Conservation (phyloP, 1,140 invertebrate species). For the Drosophila pandora region DNA sequence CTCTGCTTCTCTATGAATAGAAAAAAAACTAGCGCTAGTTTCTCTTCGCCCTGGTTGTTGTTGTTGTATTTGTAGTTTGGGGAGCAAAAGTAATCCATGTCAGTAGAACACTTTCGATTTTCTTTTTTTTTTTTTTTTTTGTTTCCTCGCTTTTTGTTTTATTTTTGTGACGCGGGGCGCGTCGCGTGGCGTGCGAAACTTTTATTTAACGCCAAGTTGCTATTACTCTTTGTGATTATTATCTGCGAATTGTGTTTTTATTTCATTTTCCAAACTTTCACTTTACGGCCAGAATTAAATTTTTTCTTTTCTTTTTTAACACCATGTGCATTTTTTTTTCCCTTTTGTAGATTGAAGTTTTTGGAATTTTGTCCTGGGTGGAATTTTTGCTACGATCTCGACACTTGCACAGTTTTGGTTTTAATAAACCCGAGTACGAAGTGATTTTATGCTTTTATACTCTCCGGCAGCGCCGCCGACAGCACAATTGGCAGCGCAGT, state of each 20-base stretch:
- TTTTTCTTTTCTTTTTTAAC: slow-evolving; percentile 4
- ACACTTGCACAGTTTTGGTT: slow-evolving; percentile 80
- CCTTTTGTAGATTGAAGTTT: background rate
- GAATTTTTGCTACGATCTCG: slow-evolving; percentile 58
- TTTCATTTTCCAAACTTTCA: slow-evolving; percentile 51
- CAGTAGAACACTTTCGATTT: slow-evolving; percentile 83
- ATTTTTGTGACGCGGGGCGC: slow-evolving; percentile 42
- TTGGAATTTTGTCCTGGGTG: slow-evolving; percentile 11
- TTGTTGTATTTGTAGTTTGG: slow-evolving; percentile 47
- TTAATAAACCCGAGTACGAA: slow-evolving; percentile 83
- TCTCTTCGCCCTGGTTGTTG: slow-evolving; percentile 45
- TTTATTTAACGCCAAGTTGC: slow-evolving; percentile 19
- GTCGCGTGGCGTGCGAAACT: slow-evolving; percentile 46
- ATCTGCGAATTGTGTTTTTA: slow-evolving; percentile 30
- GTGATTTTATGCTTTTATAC: slow-evolving; percentile 83
- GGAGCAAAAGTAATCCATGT: slow-evolving; percentile 79
- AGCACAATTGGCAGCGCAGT: slow-evolving; percentile 32
- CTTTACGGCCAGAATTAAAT: slow-evolving; percentile 28
- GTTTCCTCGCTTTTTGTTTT: slow-evolving; percentile 22
- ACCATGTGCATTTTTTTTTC: slow-evolving; percentile 6
- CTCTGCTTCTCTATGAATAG: slow-evolving; percentile 41
- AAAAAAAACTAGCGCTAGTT: slow-evolving; percentile 64
- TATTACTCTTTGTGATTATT: slow-evolving; percentile 29
- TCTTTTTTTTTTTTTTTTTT: slow-evolving; percentile 39
- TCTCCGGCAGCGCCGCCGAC: slow-evolving; percentile 41